phyloP scores from a whole-genome alignment of 2,113 vertebrate genomes.

The Turnix velox region DNA sequence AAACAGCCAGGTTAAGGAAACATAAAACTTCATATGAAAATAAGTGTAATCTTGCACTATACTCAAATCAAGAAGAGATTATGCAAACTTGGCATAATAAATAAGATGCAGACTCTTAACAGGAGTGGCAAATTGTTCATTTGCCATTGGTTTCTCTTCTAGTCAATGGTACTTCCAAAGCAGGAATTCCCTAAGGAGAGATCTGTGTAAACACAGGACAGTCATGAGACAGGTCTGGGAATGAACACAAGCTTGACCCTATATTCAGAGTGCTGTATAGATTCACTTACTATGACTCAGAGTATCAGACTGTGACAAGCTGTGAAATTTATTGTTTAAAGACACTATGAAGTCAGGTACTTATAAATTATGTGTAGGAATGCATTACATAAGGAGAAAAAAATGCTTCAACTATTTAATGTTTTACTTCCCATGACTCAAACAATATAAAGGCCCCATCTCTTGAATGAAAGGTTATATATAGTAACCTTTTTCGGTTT shows the following conservation, averaged over 20 bases:
- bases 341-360: neutral
- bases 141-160: neutral
- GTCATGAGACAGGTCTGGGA: neutral
- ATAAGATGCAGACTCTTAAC: neutral
- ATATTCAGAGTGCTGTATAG: neutral
- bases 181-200: neutral
- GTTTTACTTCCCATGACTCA: neutral
- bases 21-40: neutral
- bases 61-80: neutral
- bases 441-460: neutral
- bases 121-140: neutral
- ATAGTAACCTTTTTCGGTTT: neutral
- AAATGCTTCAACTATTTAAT: neutral
- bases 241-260: neutral
- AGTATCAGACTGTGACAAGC: neutral
- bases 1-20: neutral
- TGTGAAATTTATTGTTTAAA: neutral
- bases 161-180: neutral
- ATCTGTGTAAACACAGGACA: neutral
- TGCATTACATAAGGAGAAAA: neutral
- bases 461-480: neutral
- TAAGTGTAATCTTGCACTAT: neutral
- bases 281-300: neutral
- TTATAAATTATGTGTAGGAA: neutral
- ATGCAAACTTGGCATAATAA: neutral